Evolutionary conservation across 37 sponge, comb jelly and placozoan species (phyloP).

Genomic region (Dysidea cf. avara): DNA sequence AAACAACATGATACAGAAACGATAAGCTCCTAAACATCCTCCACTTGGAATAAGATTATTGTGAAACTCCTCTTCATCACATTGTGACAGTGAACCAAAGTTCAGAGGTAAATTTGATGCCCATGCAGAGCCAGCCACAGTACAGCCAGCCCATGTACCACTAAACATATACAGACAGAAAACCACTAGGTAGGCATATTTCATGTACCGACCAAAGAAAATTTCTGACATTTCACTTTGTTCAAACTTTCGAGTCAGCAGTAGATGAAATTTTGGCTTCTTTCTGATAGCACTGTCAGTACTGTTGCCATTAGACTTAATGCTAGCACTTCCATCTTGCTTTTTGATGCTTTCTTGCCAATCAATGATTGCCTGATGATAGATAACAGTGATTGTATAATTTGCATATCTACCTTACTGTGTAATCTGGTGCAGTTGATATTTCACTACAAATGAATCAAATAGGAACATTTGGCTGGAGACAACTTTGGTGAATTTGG

Average conservation of each 20-base stretch:
- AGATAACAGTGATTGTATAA: neutral
- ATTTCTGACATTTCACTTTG: conserved; percentile 44
- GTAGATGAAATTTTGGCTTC: conserved; percentile 14
- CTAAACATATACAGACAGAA: conserved; percentile 25
- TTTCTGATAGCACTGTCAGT: neutral
- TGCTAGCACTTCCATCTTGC: neutral
- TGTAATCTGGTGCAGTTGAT: neutral
- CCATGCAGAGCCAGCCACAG: conserved; percentile 65
- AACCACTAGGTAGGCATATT: conserved; percentile 40
- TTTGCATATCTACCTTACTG: neutral
- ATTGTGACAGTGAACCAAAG: conserved; percentile 22
- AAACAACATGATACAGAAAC: conserved; percentile 76
- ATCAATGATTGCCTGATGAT: neutral
- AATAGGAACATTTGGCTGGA: too few species aligned
- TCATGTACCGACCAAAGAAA: conserved; percentile 35
- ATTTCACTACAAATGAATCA: too few species aligned
- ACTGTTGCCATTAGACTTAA: neutral
- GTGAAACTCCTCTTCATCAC: conserved; percentile 48
- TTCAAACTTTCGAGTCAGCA: conserved; percentile 52
- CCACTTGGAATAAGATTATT: conserved; percentile 31
- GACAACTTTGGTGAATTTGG: too few species aligned
- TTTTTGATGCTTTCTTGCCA: conserved; percentile 2
- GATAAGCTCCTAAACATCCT: conserved; percentile 58
- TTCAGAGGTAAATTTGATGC: conserved; percentile 59
- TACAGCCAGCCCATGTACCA: conserved; percentile 25